These are phyloP conservation scores for Patella ulyssiponensis DNA, from an alignment of 2,888 invertebrate species.

Conservation along the genomic window DNA sequence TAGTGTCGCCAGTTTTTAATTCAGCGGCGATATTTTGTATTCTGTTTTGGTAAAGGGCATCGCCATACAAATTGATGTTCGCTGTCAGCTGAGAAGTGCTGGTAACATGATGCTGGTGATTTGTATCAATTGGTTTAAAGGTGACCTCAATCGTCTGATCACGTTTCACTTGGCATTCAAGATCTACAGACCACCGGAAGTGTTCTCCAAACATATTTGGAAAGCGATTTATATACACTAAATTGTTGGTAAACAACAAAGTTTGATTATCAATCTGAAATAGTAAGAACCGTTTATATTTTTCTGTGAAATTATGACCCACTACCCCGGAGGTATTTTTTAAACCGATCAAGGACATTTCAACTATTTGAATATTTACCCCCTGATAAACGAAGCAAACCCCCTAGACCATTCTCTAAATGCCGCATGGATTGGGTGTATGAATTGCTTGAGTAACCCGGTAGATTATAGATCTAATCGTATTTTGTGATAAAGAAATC, in stretches of 20 bases:
- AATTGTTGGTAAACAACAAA: neutral
- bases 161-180: neutral
- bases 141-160: neutral
- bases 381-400: too few relatives aligned
- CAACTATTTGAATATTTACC: too few relatives aligned
- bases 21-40: neutral
- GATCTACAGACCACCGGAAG: neutral
- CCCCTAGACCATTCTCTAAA: too few relatives aligned
- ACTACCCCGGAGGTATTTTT: too few relatives aligned
- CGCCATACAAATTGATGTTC: neutral
- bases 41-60: neutral
- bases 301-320: too few relatives aligned
- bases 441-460: too few relatives aligned
- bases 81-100: neutral
- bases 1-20: neutral
- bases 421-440: too few relatives aligned
- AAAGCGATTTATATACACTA: neutral
- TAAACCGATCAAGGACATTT: too few relatives aligned
- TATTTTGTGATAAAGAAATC: too few relatives aligned
- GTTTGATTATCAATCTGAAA: neutral
- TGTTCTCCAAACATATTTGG: neutral
- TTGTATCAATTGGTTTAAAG: neutral
- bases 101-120: neutral
- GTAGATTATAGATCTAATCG: too few relatives aligned
- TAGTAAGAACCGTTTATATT: too few relatives aligned